phyloP scores from a whole-genome alignment of 1,140 invertebrate species.

The Lamellibrachia luymesi region DNA sequence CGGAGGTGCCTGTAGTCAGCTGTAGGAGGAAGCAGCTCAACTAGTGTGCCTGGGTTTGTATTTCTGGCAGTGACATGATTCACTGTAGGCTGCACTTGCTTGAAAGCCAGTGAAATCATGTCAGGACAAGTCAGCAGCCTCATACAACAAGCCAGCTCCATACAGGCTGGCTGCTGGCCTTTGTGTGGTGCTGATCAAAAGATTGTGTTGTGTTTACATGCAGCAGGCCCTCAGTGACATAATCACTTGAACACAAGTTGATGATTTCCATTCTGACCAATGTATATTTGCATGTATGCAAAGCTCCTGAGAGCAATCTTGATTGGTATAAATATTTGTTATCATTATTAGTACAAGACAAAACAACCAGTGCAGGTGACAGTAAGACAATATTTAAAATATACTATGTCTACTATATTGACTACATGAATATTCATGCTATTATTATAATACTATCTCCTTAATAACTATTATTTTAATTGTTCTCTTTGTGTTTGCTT shows the following conservation, averaged over 20 bases:
- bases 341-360: no score
- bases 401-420: no score
- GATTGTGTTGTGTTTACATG: background rate
- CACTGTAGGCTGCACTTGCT: background rate
- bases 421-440: no score
- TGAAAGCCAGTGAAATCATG: background rate
- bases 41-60: background rate
- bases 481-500: no score
- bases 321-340: no score
- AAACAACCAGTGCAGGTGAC: no score
- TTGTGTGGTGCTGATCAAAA: background rate
- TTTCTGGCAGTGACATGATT: slow-evolving; percentile 4
- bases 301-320: no score
- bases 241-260: background rate
- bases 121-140: background rate
- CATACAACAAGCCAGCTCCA: background rate
- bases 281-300: background rate
- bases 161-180: background rate
- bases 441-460: no score
- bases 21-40: background rate
- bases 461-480: no score
- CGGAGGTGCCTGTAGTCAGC: background rate
- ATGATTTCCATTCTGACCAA: background rate
- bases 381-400: no score
- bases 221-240: background rate